Evolutionary conservation across 2,797 vertebrate species (phyloP).

Genomic region (Gallinago solitaria): DNA sequence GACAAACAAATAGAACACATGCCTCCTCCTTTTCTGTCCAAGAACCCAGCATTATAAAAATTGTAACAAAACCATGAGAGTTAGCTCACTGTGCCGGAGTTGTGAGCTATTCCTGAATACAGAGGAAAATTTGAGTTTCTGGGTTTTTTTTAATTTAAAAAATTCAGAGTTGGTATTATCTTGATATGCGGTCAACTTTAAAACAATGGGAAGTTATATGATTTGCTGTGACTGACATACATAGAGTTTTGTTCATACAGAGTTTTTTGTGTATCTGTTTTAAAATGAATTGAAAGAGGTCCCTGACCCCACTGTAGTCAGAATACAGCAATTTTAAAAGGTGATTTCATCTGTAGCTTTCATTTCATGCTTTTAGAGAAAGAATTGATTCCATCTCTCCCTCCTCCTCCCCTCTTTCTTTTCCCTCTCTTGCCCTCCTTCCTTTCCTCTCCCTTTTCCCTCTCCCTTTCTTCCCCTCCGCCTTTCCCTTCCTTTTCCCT

Average conservation of each 20-base stretch:
- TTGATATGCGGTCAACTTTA: neutral
- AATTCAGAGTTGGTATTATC: neutral
- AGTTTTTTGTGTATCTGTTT: neutral
- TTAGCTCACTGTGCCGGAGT: neutral
- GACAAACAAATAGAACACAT: neutral
- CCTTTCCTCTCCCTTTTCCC: neutral
- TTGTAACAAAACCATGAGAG: neutral
- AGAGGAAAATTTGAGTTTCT: neutral
- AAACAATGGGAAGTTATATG: neutral
- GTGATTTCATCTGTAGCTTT: neutral
- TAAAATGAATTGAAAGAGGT: neutral
- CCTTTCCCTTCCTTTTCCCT: neutral
- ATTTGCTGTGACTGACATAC: neutral
- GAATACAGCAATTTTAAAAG: neutral
- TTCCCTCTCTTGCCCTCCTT: neutral
- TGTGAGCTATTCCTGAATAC: neutral
- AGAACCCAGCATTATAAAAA: neutral
- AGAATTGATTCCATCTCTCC: neutral
- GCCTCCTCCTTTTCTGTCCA: neutral
- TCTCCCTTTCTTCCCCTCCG: neutral
- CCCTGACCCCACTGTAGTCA: neutral
- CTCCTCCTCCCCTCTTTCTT: neutral
- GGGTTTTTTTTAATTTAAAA: neutral
- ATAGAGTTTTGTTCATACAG: neutral
- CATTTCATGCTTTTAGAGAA: neutral